Conservation (phyloP, 1,140 invertebrate genomes). For the Paraescarpia echinospica region DNA sequence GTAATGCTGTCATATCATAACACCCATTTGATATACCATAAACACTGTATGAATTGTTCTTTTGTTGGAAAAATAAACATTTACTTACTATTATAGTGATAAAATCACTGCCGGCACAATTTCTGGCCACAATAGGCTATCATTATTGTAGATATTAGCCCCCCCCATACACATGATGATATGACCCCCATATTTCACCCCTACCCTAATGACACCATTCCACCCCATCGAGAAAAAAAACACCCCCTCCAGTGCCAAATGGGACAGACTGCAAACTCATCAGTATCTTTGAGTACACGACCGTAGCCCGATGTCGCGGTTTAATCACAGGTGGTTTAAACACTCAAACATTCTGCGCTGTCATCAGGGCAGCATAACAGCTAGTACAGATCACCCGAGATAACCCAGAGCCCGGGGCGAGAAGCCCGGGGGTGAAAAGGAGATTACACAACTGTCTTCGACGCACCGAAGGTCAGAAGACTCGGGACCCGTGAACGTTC, state of each 20-base stretch:
- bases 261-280: not conserved
- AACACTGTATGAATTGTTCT: too few species aligned
- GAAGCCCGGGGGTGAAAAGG: not conserved
- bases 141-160: not conserved
- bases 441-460: not conserved
- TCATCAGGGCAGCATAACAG: not conserved
- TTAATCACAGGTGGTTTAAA: not conserved
- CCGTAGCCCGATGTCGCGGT: not conserved
- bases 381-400: not conserved
- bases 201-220: not conserved
- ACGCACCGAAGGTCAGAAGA: not conserved
- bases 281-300: not conserved
- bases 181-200: not conserved
- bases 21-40: too few species aligned
- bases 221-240: not conserved
- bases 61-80: too few species aligned
- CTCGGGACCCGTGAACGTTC: too few species aligned
- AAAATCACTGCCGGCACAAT: not conserved
- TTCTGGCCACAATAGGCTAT: not conserved
- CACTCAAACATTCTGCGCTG: not conserved
- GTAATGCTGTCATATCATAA: not conserved
- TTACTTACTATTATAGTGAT: too few species aligned
- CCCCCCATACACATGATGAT: not conserved
- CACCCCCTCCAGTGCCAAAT: not conserved
- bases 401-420: not conserved